Evolutionary conservation across 2,113 vertebrate species (phyloP), one percentile per base, ranked within the genome.

Genomic region (Seriola quinqueradiata): DNA sequence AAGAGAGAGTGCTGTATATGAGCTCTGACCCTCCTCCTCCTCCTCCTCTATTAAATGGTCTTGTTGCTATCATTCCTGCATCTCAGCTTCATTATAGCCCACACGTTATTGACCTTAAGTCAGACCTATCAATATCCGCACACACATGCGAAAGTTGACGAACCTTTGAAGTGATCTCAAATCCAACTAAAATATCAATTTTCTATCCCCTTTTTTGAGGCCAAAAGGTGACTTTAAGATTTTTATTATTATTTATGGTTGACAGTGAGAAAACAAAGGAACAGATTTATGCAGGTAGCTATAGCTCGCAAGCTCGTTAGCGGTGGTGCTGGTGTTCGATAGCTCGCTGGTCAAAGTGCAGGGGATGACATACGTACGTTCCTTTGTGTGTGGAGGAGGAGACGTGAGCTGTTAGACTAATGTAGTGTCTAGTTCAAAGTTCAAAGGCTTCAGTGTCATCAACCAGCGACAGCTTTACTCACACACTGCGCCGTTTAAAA

Each of bases 21-120:
- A 87, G 89, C 81, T 67, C 8, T 44, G 63, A 58, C 79, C 70
- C 79, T 69, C 71, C 64, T 74, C 71, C 78, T 79, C 71, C 60
- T 74, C 71, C 79, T 79, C 73, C 64, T 82, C 71, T 38, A 64
- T 81, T 85, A 86, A 84, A 82, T 23, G 65, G 42, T 71, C 81
- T 88, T 1, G 25, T 44, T 67, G 68, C 80, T 42, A 81, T 89
- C 86, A 75, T 79, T 80, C 83, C 86, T 87, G 73, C 81, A 75
- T 84, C 82, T 84, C 36, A 0, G 74, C 82, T 80, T 91, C 83
- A 85, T 92, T 91, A 84, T 60, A 81, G 74, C 91, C 87, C 72
- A 86, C 84, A 44, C 84, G 79, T 64, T 77, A 90, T 87, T 77
- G 91, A 92, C 73, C 87, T 54, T 0, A 52, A 88, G 83, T 79